phyloP scores from a whole-genome alignment of 2,797 vertebrate species.

The Premnoplex brunnescens region DNA sequence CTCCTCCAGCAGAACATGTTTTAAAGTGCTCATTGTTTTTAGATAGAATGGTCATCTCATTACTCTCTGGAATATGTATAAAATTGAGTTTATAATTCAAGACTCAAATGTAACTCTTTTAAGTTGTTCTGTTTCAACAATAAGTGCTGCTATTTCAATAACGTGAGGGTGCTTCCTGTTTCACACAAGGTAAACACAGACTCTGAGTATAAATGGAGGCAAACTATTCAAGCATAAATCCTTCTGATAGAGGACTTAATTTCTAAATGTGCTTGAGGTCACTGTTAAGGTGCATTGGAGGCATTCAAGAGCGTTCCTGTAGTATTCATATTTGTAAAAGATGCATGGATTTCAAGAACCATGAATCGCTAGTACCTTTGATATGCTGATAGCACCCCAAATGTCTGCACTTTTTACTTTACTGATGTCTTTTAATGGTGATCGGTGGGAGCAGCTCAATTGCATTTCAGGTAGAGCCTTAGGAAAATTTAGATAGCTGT shows the following conservation, averaged over 20 bases:
- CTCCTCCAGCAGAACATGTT: neutral
- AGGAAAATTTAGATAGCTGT: neutral
- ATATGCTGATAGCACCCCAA: neutral
- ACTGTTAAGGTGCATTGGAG: neutral
- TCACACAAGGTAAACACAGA: neutral
- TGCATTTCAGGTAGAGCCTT: neutral
- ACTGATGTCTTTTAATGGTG: neutral
- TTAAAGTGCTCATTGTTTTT: neutral
- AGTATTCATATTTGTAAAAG: neutral
- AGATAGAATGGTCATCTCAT: neutral
- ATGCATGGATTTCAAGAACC: neutral
- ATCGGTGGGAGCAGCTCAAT: neutral
- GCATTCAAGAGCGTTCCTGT: neutral
- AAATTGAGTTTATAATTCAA: neutral
- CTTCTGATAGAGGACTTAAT: neutral
- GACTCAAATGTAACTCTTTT: neutral
- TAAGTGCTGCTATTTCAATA: neutral
- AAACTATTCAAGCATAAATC: conserved; percentile 35
- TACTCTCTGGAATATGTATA: neutral
- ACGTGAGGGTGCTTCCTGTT: neutral
- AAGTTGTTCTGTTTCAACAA: neutral
- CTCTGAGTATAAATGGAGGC: neutral
- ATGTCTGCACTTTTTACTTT: neutral
- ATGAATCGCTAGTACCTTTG: neutral
- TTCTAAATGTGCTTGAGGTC: neutral